These are phyloP conservation scores for Miltochrista miniata DNA, from an alignment of 2,888 invertebrate genomes.

Conservation along the genomic window DNA sequence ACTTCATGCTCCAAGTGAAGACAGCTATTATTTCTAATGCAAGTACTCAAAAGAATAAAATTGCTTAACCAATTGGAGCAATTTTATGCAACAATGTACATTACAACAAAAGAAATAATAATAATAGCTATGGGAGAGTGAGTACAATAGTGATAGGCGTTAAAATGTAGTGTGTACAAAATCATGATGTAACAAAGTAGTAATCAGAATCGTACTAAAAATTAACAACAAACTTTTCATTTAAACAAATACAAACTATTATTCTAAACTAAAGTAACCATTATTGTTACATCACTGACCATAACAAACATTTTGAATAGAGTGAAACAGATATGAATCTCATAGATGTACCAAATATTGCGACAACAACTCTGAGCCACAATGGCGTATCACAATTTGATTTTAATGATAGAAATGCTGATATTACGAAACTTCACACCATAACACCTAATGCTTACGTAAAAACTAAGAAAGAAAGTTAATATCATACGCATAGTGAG, in stretches of 20 bases:
- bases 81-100: constrained; percentile 36
- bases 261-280: constrained; percentile 4
- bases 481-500: constrained; percentile 36
- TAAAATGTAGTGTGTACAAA: constrained; percentile 21
- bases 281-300: constrained; percentile 5
- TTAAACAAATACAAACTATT: constrained; percentile 9
- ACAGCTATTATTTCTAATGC: not conserved
- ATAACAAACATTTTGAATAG: constrained; percentile 5
- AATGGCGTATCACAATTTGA: constrained; percentile 17
- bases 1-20: not conserved
- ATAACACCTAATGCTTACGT: constrained; percentile 41
- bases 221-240: constrained; percentile 13
- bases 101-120: constrained; percentile 27
- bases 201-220: constrained; percentile 14
- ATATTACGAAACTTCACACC: constrained; percentile 28
- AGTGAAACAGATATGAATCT: not conserved
- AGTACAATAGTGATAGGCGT: constrained; percentile 24
- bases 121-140: constrained; percentile 33
- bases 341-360: not conserved
- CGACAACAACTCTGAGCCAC: constrained; percentile 9
- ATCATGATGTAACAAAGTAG: constrained; percentile 22
- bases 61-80: constrained; percentile 33
- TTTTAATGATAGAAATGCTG: constrained; percentile 20
- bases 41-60: constrained; percentile 15
- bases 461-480: constrained; percentile 50